These are phyloP conservation scores for Nixonia krombeini DNA, from an alignment of 1,140 invertebrate genomes.

Conservation along the genomic window DNA sequence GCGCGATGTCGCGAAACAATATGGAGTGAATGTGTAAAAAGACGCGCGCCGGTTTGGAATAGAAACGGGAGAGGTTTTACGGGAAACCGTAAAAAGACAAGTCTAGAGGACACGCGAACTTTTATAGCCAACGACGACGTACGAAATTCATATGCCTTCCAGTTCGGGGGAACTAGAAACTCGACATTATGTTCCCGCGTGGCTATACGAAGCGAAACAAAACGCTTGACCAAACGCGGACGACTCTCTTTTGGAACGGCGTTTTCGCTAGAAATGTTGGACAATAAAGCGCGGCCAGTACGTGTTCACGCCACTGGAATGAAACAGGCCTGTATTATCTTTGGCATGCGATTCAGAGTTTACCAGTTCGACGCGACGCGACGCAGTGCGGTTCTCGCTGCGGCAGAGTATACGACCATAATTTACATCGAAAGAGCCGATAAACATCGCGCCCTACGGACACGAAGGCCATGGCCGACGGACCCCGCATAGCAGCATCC, in stretches of 20 bases:
- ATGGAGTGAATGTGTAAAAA: slow-evolving; percentile 30
- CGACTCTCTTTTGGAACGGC: too few species aligned
- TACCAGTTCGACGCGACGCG: slow-evolving; percentile 14
- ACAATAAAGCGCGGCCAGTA: slow-evolving; percentile 2
- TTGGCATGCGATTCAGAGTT: slow-evolving; percentile 30
- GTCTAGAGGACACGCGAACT: too few species aligned
- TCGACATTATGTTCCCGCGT: too few species aligned
- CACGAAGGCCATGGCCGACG: slow-evolving; percentile 54
- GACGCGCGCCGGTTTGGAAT: slow-evolving; percentile 20
- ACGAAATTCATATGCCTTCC: not conserved
- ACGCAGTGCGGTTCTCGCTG: slow-evolving; percentile 27
- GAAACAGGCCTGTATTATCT: slow-evolving; percentile 27
- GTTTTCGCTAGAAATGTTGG: too few species aligned
- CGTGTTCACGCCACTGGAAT: slow-evolving; percentile 10
- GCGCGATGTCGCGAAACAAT: slow-evolving; percentile 29
- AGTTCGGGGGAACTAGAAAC: not conserved
- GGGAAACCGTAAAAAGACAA: too few species aligned
- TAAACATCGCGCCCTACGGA: slow-evolving; percentile 64
- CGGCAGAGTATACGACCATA: slow-evolving; percentile 53
- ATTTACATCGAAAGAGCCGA: slow-evolving; percentile 66
- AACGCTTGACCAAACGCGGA: too few species aligned
- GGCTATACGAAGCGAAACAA: too few species aligned
- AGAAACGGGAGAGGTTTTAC: slow-evolving; percentile 25
- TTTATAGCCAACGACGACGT: too few species aligned
- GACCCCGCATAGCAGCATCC: slow-evolving; percentile 48